These are phyloP conservation scores for Plutella xylostella DNA, from an alignment of 2,888 invertebrate genomes.

Conservation along the genomic window DNA sequence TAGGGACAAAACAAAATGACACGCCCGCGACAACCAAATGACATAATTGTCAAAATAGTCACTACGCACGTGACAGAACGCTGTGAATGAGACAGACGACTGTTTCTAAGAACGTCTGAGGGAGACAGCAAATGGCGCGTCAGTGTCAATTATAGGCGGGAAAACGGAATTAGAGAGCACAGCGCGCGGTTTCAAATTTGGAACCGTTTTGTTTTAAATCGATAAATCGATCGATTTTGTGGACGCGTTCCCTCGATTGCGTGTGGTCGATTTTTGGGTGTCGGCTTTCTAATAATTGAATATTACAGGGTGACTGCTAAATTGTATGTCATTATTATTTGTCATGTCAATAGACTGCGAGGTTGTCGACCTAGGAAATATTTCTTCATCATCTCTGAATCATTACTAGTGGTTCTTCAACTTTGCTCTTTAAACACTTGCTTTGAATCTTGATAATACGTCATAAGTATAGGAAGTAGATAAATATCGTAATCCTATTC, in stretches of 20 bases:
- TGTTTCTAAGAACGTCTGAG: constrained; percentile 6
- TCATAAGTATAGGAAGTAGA: too few species aligned
- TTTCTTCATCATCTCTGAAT: too few species aligned
- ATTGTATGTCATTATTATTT: constrained; percentile 5
- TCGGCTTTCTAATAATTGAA: constrained; percentile 51
- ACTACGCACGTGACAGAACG: constrained; percentile 61
- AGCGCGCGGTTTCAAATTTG: constrained; percentile 63
- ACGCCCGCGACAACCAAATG: constrained; percentile 65
- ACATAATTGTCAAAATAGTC: constrained; percentile 70
- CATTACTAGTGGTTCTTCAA: too few species aligned
- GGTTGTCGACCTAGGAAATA: background rate
- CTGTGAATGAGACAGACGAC: constrained; percentile 33
- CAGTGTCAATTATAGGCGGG: constrained; percentile 68
- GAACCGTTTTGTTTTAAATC: constrained; percentile 66
- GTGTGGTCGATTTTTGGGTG: constrained; percentile 49
- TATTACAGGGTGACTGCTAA: constrained; percentile 28
- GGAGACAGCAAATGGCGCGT: constrained; percentile 46
- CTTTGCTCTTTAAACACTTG: too few species aligned
- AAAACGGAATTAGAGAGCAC: constrained; percentile 64
- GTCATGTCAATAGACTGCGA: constrained; percentile 3
- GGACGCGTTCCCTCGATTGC: constrained; percentile 41
- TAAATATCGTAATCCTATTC: too few species aligned
- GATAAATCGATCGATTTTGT: constrained; percentile 64
- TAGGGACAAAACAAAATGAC: constrained; percentile 64
- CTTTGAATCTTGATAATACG: too few species aligned